These are phyloP conservation scores for Salvelinus alpinus DNA, from an alignment of 2,113 vertebrate genomes.

Conservation along the genomic window DNA sequence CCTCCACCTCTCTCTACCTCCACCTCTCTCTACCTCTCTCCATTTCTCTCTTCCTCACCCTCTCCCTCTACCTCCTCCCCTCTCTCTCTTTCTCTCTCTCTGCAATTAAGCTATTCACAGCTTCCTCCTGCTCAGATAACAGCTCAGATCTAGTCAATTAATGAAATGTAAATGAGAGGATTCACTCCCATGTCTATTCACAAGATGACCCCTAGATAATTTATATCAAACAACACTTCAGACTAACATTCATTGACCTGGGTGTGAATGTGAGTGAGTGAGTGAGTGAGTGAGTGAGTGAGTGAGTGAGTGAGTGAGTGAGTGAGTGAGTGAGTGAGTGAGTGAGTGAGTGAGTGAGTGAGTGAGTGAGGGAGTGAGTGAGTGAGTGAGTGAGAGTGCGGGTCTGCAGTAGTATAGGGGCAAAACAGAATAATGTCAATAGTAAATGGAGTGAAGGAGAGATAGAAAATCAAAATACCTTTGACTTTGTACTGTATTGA, in stretches of 20 bases:
- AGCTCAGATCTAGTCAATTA: conserved; percentile 66
- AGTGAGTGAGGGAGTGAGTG: conserved; percentile 4
- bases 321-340: too few relatives aligned
- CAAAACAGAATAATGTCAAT: too few relatives aligned
- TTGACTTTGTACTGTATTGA: too few relatives aligned
- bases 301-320: too few relatives aligned
- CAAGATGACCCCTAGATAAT: conserved; percentile 46
- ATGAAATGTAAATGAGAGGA: conserved; percentile 58
- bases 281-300: background rate
- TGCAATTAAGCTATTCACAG: conserved; percentile 70
- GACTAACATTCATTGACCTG: conserved; percentile 51
- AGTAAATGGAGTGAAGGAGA: too few relatives aligned
- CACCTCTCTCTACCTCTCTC: too few relatives aligned
- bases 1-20: too few relatives aligned
- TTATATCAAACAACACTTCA: conserved; percentile 48
- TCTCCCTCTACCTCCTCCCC: too few relatives aligned
- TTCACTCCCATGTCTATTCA: conserved; percentile 48
- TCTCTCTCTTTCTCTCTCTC: conserved; percentile 6
- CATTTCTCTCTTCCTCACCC: too few relatives aligned
- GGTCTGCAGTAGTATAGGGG: too few relatives aligned
- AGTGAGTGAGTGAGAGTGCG: too few relatives aligned
- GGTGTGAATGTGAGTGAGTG: background rate
- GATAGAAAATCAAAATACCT: too few relatives aligned
- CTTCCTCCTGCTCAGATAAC: conserved; percentile 18
- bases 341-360: conserved; percentile 2